phyloP scores from a whole-genome alignment of 2,113 vertebrate genomes.

The Bos indicus region DNA sequence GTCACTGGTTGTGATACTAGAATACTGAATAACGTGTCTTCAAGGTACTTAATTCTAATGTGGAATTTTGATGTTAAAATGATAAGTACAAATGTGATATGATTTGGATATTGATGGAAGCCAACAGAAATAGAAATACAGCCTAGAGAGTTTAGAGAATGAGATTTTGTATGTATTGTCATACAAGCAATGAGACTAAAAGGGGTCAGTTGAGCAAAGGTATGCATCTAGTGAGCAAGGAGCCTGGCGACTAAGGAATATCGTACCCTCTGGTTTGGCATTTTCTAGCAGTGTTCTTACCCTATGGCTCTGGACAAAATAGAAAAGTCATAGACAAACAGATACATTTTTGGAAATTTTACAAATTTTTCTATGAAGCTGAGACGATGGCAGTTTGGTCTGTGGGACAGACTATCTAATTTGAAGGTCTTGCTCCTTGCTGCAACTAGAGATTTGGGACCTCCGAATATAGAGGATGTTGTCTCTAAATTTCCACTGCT shows the following conservation, averaged over 20 bases:
- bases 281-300: background rate
- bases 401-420: background rate
- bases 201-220: background rate
- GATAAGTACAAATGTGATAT: background rate
- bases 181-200: background rate
- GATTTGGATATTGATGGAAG: background rate
- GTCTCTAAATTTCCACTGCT: background rate
- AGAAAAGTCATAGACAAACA: background rate
- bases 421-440: background rate
- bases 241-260: background rate
- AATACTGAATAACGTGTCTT: background rate
- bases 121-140: background rate
- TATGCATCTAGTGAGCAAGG: rapidly evolving
- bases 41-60: background rate
- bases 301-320: background rate
- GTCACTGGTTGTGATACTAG: background rate
- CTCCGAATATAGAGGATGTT: background rate
- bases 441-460: background rate
- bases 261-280: background rate
- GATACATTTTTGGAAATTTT: background rate
- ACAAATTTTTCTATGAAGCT: background rate
- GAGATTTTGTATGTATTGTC: background rate
- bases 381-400: background rate
- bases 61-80: background rate
- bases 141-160: background rate